phyloP scores from a whole-genome alignment of 2,888 invertebrate species.

The Serrognathus titanus region DNA sequence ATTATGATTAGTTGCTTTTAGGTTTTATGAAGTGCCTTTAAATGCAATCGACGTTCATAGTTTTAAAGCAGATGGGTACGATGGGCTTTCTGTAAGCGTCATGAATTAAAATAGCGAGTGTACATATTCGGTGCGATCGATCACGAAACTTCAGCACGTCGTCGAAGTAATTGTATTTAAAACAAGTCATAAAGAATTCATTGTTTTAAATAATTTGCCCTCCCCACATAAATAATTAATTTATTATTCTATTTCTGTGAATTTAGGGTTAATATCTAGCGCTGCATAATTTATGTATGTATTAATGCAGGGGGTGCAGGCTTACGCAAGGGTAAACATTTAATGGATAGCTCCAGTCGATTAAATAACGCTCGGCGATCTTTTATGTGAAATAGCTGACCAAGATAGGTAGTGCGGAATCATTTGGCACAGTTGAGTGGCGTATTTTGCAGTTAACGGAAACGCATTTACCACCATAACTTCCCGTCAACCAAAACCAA shows the following conservation, averaged over 20 bases:
- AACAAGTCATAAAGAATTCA: background rate
- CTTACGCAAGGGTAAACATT: background rate
- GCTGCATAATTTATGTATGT: too few relatives aligned
- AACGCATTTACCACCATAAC: background rate
- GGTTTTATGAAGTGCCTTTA: too few relatives aligned
- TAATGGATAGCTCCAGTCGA: background rate
- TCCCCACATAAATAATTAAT: background rate
- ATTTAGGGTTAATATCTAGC: too few relatives aligned
- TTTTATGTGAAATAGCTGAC: conserved; percentile 1
- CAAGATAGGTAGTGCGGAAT: conserved; percentile 2
- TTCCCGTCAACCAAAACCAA: background rate
- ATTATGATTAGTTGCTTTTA: too few relatives aligned
- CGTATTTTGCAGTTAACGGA: conserved; percentile 2
- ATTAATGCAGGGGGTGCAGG: too few relatives aligned
- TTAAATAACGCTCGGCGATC: background rate
- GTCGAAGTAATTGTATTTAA: background rate
- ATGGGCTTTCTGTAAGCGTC: too few relatives aligned
- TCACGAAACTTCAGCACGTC: too few relatives aligned
- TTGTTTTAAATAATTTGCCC: background rate
- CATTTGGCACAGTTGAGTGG: conserved; percentile 2
- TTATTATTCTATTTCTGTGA: too few relatives aligned
- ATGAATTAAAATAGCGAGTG: too few relatives aligned
- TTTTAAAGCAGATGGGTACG: too few relatives aligned
- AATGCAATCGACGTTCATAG: too few relatives aligned
- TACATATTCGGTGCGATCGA: too few relatives aligned